phyloP scores from a whole-genome alignment of 1,140 invertebrate genomes.

The Orchestia grillus region DNA sequence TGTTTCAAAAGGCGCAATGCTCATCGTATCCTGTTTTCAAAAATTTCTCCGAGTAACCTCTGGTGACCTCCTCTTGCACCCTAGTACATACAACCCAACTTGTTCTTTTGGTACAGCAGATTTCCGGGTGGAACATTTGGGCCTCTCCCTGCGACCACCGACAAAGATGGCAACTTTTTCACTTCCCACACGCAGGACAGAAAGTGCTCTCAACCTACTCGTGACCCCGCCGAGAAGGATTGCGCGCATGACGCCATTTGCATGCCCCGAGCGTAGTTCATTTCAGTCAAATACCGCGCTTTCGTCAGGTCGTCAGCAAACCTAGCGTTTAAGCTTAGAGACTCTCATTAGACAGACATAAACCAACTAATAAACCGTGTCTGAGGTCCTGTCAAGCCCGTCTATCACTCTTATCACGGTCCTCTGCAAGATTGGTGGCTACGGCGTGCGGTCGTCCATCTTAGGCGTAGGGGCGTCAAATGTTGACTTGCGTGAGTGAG shows the following conservation, averaged over 20 bases:
- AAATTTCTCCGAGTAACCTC: background rate
- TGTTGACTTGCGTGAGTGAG: background rate
- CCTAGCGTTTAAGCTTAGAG: constrained; percentile 14
- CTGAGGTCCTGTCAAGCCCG: constrained; percentile 41
- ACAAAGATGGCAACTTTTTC: background rate
- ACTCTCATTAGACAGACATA: constrained; percentile 43
- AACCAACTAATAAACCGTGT: constrained; percentile 43
- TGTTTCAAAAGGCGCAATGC: background rate
- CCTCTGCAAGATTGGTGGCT: constrained; percentile 34
- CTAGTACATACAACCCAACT: background rate
- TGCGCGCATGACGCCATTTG: constrained; percentile 29
- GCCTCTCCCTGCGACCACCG: background rate
- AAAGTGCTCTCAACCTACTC: background rate
- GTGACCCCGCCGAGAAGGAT: background rate
- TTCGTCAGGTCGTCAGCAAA: constrained; percentile 39
- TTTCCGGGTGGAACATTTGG: background rate
- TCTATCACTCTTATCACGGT: constrained; percentile 43
- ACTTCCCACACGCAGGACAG: background rate
- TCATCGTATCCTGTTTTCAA: background rate
- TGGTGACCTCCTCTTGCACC: background rate
- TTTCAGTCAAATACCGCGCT: constrained; percentile 16
- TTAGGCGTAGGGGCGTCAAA: background rate
- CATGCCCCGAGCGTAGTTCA: constrained; percentile 30
- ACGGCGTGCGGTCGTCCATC: constrained; percentile 17
- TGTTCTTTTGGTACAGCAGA: background rate